Evolutionary conservation across 2,113 vertebrate species (phyloP).

Genomic region (Lepisosteus oculatus): DNA sequence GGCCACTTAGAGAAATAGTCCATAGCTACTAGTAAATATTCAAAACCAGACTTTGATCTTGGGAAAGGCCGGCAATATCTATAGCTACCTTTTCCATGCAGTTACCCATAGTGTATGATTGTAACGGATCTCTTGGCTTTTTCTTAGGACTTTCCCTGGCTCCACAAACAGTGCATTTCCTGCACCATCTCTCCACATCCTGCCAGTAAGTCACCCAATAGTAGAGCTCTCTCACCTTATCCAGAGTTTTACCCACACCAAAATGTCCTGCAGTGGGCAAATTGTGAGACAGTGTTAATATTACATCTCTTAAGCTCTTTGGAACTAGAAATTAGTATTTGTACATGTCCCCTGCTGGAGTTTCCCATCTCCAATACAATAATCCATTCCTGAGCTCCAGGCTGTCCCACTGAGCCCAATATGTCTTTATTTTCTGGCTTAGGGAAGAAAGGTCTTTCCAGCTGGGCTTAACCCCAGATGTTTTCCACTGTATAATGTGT

Average conservation of each 20-base stretch:
- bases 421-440: too few species aligned
- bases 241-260: background rate
- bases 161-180: background rate
- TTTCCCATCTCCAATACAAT: too few species aligned
- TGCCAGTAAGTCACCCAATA: background rate
- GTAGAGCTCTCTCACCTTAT: background rate
- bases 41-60: background rate
- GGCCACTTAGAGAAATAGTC: background rate
- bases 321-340: too few species aligned
- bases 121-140: background rate
- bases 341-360: too few species aligned
- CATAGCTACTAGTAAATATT: background rate
- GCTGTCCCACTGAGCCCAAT: too few species aligned
- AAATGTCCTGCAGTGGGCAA: background rate
- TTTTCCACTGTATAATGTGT: too few species aligned
- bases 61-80: background rate
- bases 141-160: background rate
- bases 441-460: too few species aligned
- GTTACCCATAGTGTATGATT: background rate
- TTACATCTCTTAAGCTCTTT: background rate
- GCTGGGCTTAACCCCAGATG: too few species aligned
- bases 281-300: background rate
- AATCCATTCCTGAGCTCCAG: too few species aligned
- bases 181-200: background rate
- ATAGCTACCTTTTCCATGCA: background rate